phyloP scores from a whole-genome alignment of 2,113 vertebrate genomes.

The Serinus canaria region DNA sequence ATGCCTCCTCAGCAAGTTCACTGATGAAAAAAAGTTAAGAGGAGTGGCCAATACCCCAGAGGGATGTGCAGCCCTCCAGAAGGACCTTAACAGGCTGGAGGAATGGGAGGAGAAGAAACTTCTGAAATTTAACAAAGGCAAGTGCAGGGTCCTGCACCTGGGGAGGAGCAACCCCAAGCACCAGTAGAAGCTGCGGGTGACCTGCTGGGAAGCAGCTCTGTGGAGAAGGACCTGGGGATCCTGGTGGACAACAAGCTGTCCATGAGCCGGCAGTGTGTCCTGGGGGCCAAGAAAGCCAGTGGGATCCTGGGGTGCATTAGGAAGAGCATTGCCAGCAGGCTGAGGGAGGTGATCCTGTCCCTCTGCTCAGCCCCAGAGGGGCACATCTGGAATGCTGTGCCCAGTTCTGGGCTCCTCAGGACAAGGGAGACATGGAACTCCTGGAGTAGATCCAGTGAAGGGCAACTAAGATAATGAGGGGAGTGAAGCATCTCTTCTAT shows the following conservation, averaged over 20 bases:
- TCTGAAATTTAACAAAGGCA: background rate
- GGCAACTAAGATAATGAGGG: background rate
- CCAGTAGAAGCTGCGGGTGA: background rate
- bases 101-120: background rate
- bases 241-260: background rate
- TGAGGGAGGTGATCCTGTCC: accelerated
- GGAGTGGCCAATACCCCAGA: no score
- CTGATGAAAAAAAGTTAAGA: background rate
- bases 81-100: background rate
- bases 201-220: background rate
- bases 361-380: background rate
- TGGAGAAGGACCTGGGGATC: background rate
- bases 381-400: background rate
- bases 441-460: background rate
- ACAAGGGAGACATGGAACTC: background rate
- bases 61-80: background rate
- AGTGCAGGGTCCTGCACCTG: background rate
- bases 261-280: background rate
- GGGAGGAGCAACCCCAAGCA: background rate
- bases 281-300: no score
- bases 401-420: background rate
- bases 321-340: background rate
- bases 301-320: background rate
- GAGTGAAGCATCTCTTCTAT: background rate
- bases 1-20: background rate